Evolutionary conservation across 2,113 vertebrate genomes (phyloP), one percentile per base, ranked within the genome.

Genomic region (Psittacula cyanocephala): DNA sequence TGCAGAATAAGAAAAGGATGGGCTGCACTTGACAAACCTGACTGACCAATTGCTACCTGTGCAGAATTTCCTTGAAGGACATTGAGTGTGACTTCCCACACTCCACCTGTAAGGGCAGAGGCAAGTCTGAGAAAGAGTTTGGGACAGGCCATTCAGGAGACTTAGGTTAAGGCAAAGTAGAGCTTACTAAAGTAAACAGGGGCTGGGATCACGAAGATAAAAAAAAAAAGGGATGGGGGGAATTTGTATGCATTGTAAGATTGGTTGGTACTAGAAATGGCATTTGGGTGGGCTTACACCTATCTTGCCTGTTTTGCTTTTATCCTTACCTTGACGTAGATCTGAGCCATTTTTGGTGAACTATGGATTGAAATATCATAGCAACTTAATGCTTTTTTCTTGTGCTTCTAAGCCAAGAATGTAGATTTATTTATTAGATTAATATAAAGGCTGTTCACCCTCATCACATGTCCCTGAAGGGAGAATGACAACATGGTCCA

Each of bases 141-240:
- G 47, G 37, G 12, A 29, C 22, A 13, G 8, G 13, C 81, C 17
- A 7, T 43, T 65, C 28, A 29, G 25, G 57, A 76, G 8, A 27
- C 18, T 46, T 59, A 10, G 10, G 17, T n/a, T 33, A 78, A 44
- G 31, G 27, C 17, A 52, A 89, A 44, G 20, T 28, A 67, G 15
- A 53, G 9, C 29, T 63, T 53, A 20, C 5, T 41, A 18, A 84
- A 75, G 37, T 59, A 41, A 70, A 52, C 17, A 69, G 14, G 29
- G 22, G 27, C 25, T 52, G 33, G 17, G 29, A 75, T 33, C 17
- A 47, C 29, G 25, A 65, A 64, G 43, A 31, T 35, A 7, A 41
- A 39, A 83, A 70, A 46, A 63, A 46, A 68, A 20, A 5, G 11
- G 17, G 13, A 3, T 4, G 1, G 1, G 6, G 3, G 7, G 4